Evolutionary conservation across 1,140 invertebrate species (phyloP), one percentile per base, ranked within the genome.

Genomic region (Arctopsyche grandis): DNA sequence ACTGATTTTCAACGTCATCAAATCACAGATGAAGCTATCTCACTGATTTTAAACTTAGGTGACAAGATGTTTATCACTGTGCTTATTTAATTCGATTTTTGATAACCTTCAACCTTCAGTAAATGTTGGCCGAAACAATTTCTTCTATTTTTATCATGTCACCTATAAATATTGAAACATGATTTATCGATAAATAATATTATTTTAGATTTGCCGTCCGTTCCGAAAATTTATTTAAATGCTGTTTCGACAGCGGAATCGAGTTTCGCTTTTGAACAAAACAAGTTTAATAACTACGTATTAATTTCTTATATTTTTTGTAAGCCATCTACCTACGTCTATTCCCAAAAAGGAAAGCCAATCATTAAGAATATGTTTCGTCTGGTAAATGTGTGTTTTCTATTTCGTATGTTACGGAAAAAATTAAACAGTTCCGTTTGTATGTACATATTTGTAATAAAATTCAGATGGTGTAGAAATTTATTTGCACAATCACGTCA

Each of bases 141-240:
- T 38, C 29, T 38, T 38, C 29, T 38, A 38, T 7, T 38, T 38
- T 38, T 38, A 1, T 38, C 7, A 4, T 4, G 7, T 7, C 29
- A 38, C 29, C 7, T 4, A 38, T 38, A 1, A 38, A 38, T 38
- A 38, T 7, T 38, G 29, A 38, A 38, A 38, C 29, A 7, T 38
- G 29, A 38, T 38, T 38, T 38, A 7, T 38, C 7, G 29, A 38
- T 38, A 38, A 38, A 38, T 52, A 16, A 52, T 52, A 52, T 5
- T 12, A 16, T 14, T 52, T 52, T 52, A 10, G 29, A 66, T 66
- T 66, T 10, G 9, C 21, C 9, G 63, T 26, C 4, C 24, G 14
- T 66, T 19, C 58, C 58, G 58, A 21, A 60, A 60, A 21, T 60
- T 66, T 66, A 66, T 66, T 26, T 12, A 66, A 66, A 66, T 66